Evolutionary conservation across 2,888 invertebrate species (phyloP), one percentile per base, ranked within the genome.

Genomic region (Lacanobia wlatinum): DNA sequence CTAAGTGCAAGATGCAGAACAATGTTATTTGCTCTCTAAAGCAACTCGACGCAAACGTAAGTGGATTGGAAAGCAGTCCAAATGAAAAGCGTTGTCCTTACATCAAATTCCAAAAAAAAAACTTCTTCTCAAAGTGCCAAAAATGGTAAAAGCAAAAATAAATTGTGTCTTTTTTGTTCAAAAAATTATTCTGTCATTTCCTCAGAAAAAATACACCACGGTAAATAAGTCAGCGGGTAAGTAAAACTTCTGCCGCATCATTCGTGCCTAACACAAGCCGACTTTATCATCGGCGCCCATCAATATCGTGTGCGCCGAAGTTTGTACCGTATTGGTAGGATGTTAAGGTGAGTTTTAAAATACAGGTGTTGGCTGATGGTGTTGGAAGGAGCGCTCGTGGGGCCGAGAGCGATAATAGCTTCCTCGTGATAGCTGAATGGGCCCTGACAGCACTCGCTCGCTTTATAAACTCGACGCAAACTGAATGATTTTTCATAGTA

Each of bases 391-490:
- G 77, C 80, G 78, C 84, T 89, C 66, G 86, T 84, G 76, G 72
- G 77, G 68, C 70, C 70, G 64, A 70, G 77, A 83, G 88, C 88
- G 89, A 87, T 92, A 92, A 92, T 92, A 87, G 91, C 92, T 92
- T 92, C 92, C 92, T 90, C 82, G 85, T 84, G 91, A 90, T 90
- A 90, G 84, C 89, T 90, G 90, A 91, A 92, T 90, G 89, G 91
- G 84, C 80, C 38, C 80, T 87, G 89, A 87, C 87, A 86, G 85
- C 82, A 84, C 78, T 82, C 84, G 73, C 69, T 58, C 46, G 86
- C 76, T 90, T 88, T 88, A 89, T 85, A 86, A 87, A 89, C 85
- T 87, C 77, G 74, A 80, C 46, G 80, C 79, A 87, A 89, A 90
- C 84, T 84, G 84, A 87, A 86, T 85, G 87, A 82, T 84, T 87